Evolutionary conservation across 2,797 vertebrate genomes (phyloP).

Genomic region (Liasis olivaceus): DNA sequence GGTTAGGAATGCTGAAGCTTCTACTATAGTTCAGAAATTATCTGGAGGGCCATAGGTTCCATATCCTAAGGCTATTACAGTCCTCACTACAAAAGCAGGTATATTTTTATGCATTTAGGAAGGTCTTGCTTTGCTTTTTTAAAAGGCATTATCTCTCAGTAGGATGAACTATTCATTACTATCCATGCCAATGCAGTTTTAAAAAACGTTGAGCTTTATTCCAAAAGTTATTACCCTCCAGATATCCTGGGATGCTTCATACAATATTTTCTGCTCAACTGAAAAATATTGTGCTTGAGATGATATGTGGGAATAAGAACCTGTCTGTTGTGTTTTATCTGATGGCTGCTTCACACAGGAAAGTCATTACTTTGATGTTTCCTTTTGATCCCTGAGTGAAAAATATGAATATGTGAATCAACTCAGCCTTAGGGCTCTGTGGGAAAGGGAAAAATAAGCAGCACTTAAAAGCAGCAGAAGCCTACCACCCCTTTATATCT

Average conservation of each 20-base stretch:
- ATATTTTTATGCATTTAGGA: too few species aligned
- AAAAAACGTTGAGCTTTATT: not conserved
- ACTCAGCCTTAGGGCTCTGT: not conserved
- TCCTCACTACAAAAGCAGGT: not conserved
- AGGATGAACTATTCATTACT: not conserved
- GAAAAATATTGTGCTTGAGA: not conserved
- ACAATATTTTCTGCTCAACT: slow-evolving; percentile 15
- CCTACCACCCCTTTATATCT: not conserved
- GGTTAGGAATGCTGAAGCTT: too few species aligned
- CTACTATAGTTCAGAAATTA: not conserved
- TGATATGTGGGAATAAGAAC: not conserved
- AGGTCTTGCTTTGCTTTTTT: not conserved
- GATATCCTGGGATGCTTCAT: not conserved
- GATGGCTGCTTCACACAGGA: not conserved
- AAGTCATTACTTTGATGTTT: not conserved
- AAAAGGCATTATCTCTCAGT: not conserved
- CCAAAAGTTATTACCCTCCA: not conserved
- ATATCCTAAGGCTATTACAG: not conserved
- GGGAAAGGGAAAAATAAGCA: not conserved
- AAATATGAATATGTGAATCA: not conserved
- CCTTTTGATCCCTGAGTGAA: slow-evolving; percentile 3
- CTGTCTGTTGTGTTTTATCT: not conserved
- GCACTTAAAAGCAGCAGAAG: not conserved
- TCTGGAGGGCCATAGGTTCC: not conserved
- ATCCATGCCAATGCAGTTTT: not conserved